Evolutionary conservation across 2,113 vertebrate genomes (phyloP).

Genomic region (Limnothrissa miodon): DNA sequence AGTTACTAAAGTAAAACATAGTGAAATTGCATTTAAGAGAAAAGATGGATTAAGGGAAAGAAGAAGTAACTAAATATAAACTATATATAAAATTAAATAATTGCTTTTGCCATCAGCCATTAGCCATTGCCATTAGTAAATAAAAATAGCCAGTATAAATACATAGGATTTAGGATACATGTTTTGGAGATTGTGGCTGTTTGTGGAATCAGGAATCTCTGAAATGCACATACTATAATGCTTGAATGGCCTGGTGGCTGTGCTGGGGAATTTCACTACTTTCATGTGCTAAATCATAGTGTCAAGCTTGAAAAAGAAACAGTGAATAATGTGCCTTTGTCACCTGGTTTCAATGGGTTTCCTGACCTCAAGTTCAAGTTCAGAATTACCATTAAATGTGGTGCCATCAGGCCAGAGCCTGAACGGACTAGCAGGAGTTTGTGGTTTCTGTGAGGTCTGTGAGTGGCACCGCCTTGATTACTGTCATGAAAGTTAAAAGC

Average conservation of each 20-base stretch:
- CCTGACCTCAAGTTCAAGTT: slow-evolving; percentile 42
- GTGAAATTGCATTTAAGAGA: too few species aligned
- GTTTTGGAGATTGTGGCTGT: too few species aligned
- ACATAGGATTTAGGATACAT: too few species aligned
- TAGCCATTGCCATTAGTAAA: too few species aligned
- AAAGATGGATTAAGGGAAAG: too few species aligned
- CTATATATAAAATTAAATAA: too few species aligned
- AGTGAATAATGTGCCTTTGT: slow-evolving; percentile 29
- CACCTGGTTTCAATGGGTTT: slow-evolving; percentile 47
- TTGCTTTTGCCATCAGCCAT: too few species aligned
- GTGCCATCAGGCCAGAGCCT: slow-evolving; percentile 37
- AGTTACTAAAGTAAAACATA: too few species aligned
- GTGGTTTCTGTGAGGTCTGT: slow-evolving; percentile 37
- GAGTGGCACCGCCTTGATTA: slow-evolving; percentile 22
- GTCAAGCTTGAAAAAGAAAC: slow-evolving; percentile 10
- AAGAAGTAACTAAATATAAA: too few species aligned
- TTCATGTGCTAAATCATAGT: slow-evolving; percentile 26
- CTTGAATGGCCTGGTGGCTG: slow-evolving; percentile 11
- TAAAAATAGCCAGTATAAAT: too few species aligned
- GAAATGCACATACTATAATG: slow-evolving; percentile 25
- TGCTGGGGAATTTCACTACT: neutral
- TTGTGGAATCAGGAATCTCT: neutral
- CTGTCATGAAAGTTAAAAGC: neutral
- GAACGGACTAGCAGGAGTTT: slow-evolving; percentile 30
- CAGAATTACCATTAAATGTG: slow-evolving; percentile 38